Conservation (phyloP, 2,113 vertebrate genomes). For the Agelaius tricolor region DNA sequence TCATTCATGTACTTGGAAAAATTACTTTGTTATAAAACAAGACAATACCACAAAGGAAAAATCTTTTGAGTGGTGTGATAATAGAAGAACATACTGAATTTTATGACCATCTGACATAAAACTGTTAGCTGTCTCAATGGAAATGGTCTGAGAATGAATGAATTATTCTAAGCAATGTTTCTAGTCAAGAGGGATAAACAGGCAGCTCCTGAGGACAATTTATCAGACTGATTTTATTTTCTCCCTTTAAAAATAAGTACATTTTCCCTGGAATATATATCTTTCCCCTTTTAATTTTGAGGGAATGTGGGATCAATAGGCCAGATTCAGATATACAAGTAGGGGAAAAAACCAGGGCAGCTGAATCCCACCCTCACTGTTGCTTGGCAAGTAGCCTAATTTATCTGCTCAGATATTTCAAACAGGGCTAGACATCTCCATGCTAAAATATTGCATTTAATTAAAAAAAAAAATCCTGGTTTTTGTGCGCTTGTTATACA, state of each 20-base stretch:
- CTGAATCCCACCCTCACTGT: not conserved
- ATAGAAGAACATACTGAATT: not conserved
- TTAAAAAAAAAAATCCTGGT: accelerated
- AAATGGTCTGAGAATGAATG: not conserved
- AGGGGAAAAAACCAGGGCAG: not conserved
- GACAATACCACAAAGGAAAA: not conserved
- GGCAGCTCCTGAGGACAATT: not conserved
- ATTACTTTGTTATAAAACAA: not conserved
- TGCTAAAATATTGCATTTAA: not conserved
- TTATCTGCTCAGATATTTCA: not conserved
- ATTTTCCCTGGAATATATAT: not conserved
- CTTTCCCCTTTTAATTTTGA: not conserved
- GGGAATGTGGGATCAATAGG: not conserved
- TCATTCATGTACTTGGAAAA: not conserved
- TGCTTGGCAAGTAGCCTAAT: not conserved
- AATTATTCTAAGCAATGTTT: not conserved
- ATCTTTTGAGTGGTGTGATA: not conserved
- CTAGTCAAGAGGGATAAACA: not conserved
- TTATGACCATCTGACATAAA: not conserved
- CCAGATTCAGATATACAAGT: not conserved
- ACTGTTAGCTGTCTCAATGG: not conserved
- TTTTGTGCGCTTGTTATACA: not conserved
- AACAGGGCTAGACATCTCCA: not conserved
- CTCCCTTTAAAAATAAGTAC: not conserved
- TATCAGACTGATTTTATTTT: not conserved